phyloP scores from a whole-genome alignment of 2,113 vertebrate genomes.

The Xenus cinereus region DNA sequence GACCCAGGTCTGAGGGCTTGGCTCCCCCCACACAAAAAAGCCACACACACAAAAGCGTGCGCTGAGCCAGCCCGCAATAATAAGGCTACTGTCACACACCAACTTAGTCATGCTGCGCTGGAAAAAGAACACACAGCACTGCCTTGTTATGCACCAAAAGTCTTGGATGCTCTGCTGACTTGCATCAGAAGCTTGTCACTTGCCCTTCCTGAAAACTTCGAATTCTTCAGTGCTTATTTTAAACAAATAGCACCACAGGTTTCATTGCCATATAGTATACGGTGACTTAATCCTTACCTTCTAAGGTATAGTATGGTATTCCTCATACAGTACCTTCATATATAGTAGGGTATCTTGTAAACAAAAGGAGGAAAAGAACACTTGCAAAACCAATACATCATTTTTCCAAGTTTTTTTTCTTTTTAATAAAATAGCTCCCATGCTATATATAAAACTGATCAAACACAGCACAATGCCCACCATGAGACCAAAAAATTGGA shows the following conservation, averaged over 20 bases:
- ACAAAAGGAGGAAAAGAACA: background rate
- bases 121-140: constrained; percentile 3
- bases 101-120: background rate
- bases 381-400: background rate
- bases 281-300: background rate
- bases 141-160: background rate
- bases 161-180: background rate
- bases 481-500: background rate
- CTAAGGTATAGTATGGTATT: background rate
- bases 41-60: background rate
- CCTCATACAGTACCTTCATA: background rate
- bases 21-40: background rate
- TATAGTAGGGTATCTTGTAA: background rate
- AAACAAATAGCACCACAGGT: background rate
- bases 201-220: background rate
- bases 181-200: background rate
- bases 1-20: background rate
- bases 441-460: background rate
- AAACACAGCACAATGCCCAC: background rate
- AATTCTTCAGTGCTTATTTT: background rate
- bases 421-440: background rate
- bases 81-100: background rate
- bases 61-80: background rate
- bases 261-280: background rate
- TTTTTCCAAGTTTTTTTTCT: background rate